Evolutionary conservation across 2,113 vertebrate genomes (phyloP).

Genomic region (Bubo bubo): DNA sequence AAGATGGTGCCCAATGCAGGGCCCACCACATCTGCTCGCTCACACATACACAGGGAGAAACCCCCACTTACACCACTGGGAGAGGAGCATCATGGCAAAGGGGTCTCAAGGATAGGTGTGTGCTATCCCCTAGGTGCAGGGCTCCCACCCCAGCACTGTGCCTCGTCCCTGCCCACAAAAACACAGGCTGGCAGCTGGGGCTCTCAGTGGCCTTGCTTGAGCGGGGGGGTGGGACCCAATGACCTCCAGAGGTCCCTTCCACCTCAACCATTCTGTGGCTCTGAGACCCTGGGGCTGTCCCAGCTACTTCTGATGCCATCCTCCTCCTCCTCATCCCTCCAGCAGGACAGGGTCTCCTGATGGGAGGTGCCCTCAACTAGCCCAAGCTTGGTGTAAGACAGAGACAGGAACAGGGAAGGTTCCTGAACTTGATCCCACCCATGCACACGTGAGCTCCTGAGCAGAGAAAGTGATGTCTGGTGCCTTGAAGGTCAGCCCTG

Average conservation of each 20-base stretch:
- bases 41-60: neutral
- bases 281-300: neutral
- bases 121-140: fast-evolving
- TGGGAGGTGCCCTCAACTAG: neutral
- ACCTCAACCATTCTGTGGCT: neutral
- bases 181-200: neutral
- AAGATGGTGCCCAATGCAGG: fast-evolving
- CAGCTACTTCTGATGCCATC: neutral
- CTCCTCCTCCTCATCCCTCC: neutral
- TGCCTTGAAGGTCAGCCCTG: neutral
- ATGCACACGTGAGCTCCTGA: neutral
- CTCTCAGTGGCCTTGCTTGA: neutral
- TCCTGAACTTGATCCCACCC: neutral
- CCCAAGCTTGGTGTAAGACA: neutral
- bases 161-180: neutral
- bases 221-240: neutral
- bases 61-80: neutral
- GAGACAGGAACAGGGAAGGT: neutral
- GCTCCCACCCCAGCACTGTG: neutral
- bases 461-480: neutral
- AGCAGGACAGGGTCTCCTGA: neutral
- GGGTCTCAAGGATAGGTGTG: neutral
- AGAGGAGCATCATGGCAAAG: neutral
- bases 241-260: neutral
- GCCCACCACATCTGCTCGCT: fast-evolving